A percentile compares a stretch with the other conserved stretches of the same genome.
Conservation (phyloP, 2,797 vertebrate genomes). For the Pipistrellus pygmaeus region DNA sequence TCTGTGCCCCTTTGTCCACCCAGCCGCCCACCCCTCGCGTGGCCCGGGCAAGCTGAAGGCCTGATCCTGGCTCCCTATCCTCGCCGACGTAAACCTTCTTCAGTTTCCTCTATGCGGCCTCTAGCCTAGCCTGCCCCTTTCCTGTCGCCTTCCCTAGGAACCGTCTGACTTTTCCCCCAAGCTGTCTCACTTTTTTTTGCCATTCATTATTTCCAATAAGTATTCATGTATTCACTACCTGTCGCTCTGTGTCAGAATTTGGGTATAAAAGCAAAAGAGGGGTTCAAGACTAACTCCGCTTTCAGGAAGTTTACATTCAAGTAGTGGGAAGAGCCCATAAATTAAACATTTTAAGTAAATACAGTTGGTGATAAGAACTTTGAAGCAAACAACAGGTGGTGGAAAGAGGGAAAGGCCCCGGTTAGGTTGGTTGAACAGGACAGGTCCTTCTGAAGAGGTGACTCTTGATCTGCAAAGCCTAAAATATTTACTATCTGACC, state of each 20-base stretch:
- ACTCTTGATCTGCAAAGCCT: not conserved
- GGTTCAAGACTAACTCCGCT: not conserved
- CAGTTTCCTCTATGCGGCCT: not conserved
- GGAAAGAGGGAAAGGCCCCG: not conserved
- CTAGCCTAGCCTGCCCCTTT: not conserved
- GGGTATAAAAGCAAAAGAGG: not conserved
- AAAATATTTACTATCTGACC: not conserved
- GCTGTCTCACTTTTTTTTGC: not conserved
- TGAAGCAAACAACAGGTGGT: not conserved
- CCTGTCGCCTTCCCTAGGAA: not conserved
- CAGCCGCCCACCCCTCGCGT: not conserved
- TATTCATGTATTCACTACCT: not conserved
- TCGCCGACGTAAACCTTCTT: not conserved
- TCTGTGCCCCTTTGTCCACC: not conserved
- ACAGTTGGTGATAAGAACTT: not conserved
- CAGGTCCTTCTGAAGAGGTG: conserved; percentile 2
- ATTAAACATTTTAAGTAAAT: not conserved
- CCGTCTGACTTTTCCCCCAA: not conserved
- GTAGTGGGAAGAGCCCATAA: not conserved
- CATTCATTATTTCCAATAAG: not conserved
- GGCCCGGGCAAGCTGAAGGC: not conserved
- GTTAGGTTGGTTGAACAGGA: not conserved
- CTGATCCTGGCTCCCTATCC: not conserved
- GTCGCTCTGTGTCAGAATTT: not conserved
- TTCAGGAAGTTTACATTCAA: not conserved